phyloP scores from a whole-genome alignment of 2,888 invertebrate species.

The Drosophila merina region DNA sequence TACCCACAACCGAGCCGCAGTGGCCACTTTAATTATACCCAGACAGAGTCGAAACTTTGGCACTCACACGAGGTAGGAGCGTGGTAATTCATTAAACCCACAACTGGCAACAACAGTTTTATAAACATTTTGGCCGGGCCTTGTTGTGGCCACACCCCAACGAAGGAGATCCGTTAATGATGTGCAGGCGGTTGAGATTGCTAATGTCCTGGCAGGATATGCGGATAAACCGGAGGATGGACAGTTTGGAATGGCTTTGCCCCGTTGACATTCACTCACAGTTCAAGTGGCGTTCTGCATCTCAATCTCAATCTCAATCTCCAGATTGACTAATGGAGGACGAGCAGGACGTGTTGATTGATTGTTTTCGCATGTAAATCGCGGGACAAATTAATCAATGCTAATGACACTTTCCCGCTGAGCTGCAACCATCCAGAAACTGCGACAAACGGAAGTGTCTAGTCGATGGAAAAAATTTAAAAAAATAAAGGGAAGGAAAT shows the following conservation, averaged over 20 bases:
- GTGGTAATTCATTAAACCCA: constrained; percentile 68
- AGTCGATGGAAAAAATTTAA: constrained; percentile 18
- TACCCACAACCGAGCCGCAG: constrained; percentile 14
- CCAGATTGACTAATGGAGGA: constrained; percentile 73
- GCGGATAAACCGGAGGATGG: constrained; percentile 15
- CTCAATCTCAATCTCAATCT: constrained; percentile 74
- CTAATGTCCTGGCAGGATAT: constrained; percentile 55
- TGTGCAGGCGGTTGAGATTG: constrained; percentile 73
- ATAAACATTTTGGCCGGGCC: constrained; percentile 49
- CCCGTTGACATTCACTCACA: constrained; percentile 51
- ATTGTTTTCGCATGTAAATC: constrained; percentile 81
- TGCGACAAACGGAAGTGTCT: constrained; percentile 47
- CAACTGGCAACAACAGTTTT: constrained; percentile 47
- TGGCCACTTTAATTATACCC: constrained; percentile 61
- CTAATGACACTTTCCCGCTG: constrained; percentile 83
- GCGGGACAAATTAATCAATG: constrained; percentile 84
- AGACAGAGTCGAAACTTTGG: constrained; percentile 40
- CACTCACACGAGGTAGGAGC: constrained; percentile 17
- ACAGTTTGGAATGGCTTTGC: constrained; percentile 39
- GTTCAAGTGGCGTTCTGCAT: constrained; percentile 74
- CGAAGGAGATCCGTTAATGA: constrained; percentile 65
- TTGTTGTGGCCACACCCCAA: constrained; percentile 47
- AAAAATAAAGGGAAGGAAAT: too few relatives aligned
- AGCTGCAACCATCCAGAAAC: constrained; percentile 62
- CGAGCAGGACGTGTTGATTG: constrained; percentile 72